A percentile compares a stretch with the other conserved stretches of the same genome.
phyloP scores from a whole-genome alignment of 2,888 invertebrate genomes.

The Cosmia trapezina region DNA sequence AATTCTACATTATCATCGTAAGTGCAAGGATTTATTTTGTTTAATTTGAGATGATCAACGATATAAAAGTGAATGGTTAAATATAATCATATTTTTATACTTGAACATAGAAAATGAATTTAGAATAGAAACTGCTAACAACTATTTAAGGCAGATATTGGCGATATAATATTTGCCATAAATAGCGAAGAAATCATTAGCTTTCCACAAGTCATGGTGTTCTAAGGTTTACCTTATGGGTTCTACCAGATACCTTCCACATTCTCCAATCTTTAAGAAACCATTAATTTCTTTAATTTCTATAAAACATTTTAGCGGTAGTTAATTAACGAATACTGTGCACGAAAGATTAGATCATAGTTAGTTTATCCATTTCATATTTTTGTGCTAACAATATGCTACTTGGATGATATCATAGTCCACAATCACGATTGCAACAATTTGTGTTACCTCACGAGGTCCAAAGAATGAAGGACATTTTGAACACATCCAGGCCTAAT shows the following conservation, averaged over 20 bases:
- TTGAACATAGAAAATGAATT: slow-evolving; percentile 69
- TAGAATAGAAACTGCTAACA: slow-evolving; percentile 51
- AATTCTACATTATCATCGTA: not conserved
- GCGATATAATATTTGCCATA: slow-evolving; percentile 60
- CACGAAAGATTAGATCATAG: slow-evolving; percentile 69
- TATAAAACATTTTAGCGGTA: slow-evolving; percentile 65
- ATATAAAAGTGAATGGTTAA: not conserved
- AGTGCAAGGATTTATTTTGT: not conserved
- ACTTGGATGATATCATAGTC: slow-evolving; percentile 57
- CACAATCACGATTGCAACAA: slow-evolving; percentile 50
- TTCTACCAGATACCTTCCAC: slow-evolving; percentile 69
- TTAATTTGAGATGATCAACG: not conserved
- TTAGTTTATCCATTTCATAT: slow-evolving; percentile 63
- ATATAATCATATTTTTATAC: slow-evolving; percentile 41
- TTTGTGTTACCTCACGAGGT: slow-evolving; percentile 40
- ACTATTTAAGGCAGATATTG: slow-evolving; percentile 53
- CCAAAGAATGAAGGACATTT: slow-evolving; percentile 47
- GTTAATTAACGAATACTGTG: slow-evolving; percentile 64
- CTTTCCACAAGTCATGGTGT: slow-evolving; percentile 76
- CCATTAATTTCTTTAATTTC: slow-evolving; percentile 65
- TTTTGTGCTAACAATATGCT: slow-evolving; percentile 69
- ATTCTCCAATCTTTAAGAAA: slow-evolving; percentile 60
- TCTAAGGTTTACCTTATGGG: slow-evolving; percentile 66
- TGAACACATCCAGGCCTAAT: slow-evolving; percentile 42
- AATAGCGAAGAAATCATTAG: slow-evolving; percentile 73